A percentile compares a stretch with the other conserved stretches of the same genome.
phyloP scores from a whole-genome alignment of 2,113 vertebrate species.

The Myodes glareolus region DNA sequence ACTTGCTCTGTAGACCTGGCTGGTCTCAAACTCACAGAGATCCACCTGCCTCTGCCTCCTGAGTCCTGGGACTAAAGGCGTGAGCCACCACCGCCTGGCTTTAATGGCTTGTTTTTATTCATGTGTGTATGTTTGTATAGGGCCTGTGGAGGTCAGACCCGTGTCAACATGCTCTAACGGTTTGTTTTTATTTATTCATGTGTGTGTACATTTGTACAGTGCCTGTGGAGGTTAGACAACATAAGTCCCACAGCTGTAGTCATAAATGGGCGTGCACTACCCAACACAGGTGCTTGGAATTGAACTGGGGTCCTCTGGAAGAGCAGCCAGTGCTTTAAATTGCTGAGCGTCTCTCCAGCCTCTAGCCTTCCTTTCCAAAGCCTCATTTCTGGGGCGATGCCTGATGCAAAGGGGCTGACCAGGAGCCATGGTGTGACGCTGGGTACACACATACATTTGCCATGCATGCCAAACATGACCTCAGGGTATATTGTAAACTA shows the following conservation, averaged over 20 bases:
- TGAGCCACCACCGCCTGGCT: neutral
- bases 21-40: neutral
- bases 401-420: neutral
- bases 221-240: too few relatives aligned
- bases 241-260: neutral
- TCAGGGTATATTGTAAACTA: neutral
- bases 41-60: neutral
- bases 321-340: neutral
- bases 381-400: neutral
- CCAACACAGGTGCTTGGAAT: neutral
- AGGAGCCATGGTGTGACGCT: neutral
- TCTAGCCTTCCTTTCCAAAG: neutral
- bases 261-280: too few relatives aligned
- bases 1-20: neutral
- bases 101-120: neutral
- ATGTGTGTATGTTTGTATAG: neutral
- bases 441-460: neutral
- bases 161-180: neutral
- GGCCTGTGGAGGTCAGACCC: neutral
- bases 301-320: too few relatives aligned
- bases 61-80: neutral
- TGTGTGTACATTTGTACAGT: accelerated
- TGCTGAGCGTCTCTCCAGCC: neutral
- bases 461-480: neutral
- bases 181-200: neutral